A percentile compares a stretch with the other conserved stretches of the same genome.
Conservation (phyloP, 2,113 vertebrate genomes). For the Xiphophorus couchianus region DNA sequence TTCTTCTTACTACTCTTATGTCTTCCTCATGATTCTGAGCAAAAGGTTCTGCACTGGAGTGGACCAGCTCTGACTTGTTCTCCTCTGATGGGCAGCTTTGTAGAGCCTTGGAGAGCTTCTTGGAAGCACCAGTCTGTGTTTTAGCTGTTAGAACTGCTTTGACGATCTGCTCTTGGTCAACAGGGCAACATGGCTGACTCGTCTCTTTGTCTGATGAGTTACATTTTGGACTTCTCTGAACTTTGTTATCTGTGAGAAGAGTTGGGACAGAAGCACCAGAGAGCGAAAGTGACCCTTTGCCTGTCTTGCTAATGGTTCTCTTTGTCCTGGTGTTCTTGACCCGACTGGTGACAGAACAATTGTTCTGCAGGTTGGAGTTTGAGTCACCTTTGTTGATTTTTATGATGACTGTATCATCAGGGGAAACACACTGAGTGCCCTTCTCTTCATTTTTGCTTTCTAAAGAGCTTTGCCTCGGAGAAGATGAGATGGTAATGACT, state of each 20-base stretch:
- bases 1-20: slow-evolving; percentile 54
- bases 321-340: slow-evolving; percentile 65
- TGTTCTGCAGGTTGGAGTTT: background rate
- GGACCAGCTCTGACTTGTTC: slow-evolving; percentile 75
- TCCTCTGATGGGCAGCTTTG: slow-evolving; percentile 7
- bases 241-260: slow-evolving; percentile 64
- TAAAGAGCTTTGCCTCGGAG: slow-evolving; percentile 47
- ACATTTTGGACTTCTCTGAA: slow-evolving; percentile 67
- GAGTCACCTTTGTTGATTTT: background rate
- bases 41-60: slow-evolving; percentile 83
- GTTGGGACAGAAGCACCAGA: background rate
- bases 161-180: slow-evolving; percentile 57
- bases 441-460: slow-evolving; percentile 74
- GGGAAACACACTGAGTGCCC: background rate
- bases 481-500: background rate
- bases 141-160: slow-evolving; percentile 73
- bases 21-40: slow-evolving; percentile 85
- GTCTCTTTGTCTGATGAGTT: slow-evolving; percentile 73
- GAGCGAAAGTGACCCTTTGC: slow-evolving; percentile 52
- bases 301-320: slow-evolving; percentile 62
- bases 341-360: background rate
- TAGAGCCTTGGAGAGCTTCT: slow-evolving; percentile 53
- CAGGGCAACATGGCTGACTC: slow-evolving; percentile 38
- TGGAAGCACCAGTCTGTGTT: slow-evolving; percentile 75
- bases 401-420: background rate